Conservation (phyloP, 1,140 invertebrate species). For the Brachionus plicatilis region DNA sequence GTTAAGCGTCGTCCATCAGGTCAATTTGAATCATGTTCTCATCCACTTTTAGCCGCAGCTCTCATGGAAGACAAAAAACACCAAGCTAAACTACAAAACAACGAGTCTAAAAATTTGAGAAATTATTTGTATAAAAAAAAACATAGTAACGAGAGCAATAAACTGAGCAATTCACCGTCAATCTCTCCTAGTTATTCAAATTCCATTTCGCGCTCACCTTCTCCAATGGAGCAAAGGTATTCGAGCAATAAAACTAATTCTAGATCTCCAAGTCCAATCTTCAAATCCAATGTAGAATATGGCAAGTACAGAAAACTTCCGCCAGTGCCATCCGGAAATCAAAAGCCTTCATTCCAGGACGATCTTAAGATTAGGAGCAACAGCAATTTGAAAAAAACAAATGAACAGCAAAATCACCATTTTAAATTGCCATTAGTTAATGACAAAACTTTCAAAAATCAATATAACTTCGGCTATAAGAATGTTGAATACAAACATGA, state of each 20-base stretch:
- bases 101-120: background rate
- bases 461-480: background rate
- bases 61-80: conserved; percentile 35
- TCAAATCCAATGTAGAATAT: background rate
- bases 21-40: conserved; percentile 25
- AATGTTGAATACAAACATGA: background rate
- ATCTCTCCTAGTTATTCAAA: conserved; percentile 20
- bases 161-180: conserved; percentile 8
- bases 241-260: background rate
- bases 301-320: background rate
- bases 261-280: background rate
- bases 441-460: background rate
- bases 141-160: background rate
- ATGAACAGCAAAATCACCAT: background rate
- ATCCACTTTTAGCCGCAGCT: conserved; percentile 25
- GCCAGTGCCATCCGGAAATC: background rate
- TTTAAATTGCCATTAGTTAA: background rate
- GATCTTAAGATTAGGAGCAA: background rate
- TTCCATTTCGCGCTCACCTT: background rate
- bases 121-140: background rate
- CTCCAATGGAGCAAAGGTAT: background rate
- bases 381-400: background rate
- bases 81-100: background rate
- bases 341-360: background rate
- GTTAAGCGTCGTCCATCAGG: conserved; percentile 17